Base-by-base conservation (phyloP, 2,113 vertebrate species). In the Phainopepla nitens region DNA sequence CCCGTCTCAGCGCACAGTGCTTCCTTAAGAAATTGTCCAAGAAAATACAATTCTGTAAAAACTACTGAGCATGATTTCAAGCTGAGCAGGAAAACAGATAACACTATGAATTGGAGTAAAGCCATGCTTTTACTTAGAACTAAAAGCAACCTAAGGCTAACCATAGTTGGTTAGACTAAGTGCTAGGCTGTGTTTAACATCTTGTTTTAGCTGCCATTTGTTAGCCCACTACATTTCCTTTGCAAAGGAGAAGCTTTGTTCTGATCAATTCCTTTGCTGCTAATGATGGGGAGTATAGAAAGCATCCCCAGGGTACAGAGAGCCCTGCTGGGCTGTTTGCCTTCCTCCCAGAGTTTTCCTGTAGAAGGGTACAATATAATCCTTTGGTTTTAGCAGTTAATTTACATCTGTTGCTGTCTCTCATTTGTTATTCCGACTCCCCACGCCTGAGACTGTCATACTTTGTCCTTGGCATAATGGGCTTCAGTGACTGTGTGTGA, bases 381-480 rank as follows among this genome's bases (percentile, higher is more conserved):
- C 73, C 84, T 80, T 86, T 64, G 82, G 71, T n/a, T 92, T 80
- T 35, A 83, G 82, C 68, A 90, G 75, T 73, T 90, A 50, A 77
- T 86, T 88, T 92, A 39, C 88, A 81, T 95, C 69, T 93, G 87
- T 83, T 94, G 62, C 71, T 77, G 50, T 70, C 57, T 94, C 82
- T 94, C 71, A 56, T 83, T 82, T 89, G 76, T 83, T 93, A 89
- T 62, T 96, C 76, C 49, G 82, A 25, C 84, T 93, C 82, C 54
- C 86, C 24, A 36, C 0, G 79, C 75, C 82, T 41, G 71, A 82
- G 60, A 87, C 60, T 93, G 93, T 93, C 51, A 7, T 85, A 82
- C 58, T 77, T 79, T 81, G 79, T 94, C 94, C 93, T 93, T 88
- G 87, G 72, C 82, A 64, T 86, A 95, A 94, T 76, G 87, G 27